Percentiles rank a stretch among this genome's conserved stretches.
These are phyloP conservation scores for Aspidiotus rigidus DNA, from an alignment of 2,888 invertebrate genomes.

Conservation along the genomic window DNA sequence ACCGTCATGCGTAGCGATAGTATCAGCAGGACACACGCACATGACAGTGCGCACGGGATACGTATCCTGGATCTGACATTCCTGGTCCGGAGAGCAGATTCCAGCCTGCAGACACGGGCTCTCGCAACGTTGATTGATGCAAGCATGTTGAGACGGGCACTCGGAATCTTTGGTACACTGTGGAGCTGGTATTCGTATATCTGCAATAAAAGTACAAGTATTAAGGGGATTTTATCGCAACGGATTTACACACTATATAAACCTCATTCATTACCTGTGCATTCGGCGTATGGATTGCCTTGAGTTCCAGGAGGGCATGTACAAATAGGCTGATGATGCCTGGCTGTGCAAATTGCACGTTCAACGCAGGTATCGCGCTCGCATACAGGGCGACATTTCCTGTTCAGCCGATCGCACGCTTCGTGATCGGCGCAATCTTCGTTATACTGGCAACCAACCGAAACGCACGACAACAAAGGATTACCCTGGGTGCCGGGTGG, in stretches of 20 bases:
- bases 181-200: conserved; percentile 42
- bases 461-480: conserved; percentile 59
- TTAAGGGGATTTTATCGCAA: neutral
- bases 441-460: conserved; percentile 75
- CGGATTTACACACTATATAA: neutral
- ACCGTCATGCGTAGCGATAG: conserved; percentile 61
- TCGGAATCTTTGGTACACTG: conserved; percentile 69
- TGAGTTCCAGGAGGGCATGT: conserved; percentile 61
- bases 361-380: conserved; percentile 71
- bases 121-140: conserved; percentile 64
- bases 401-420: conserved; percentile 71
- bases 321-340: conserved; percentile 68
- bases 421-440: conserved; percentile 80
- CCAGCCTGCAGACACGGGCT: conserved; percentile 65
- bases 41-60: conserved; percentile 73
- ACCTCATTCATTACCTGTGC: conserved; percentile 45
- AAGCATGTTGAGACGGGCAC: conserved; percentile 64
- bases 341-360: conserved; percentile 64
- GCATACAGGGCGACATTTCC: conserved; percentile 73
- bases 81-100: conserved; percentile 66
- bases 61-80: conserved; percentile 68
- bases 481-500: conserved; percentile 56
- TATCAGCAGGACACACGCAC: conserved; percentile 76
- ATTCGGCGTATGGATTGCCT: conserved; percentile 70
- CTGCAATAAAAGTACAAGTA: conserved; percentile 32